phyloP scores from a whole-genome alignment of 37 sponge, comb jelly and placozoan species.

The Ianthella basta region DNA sequence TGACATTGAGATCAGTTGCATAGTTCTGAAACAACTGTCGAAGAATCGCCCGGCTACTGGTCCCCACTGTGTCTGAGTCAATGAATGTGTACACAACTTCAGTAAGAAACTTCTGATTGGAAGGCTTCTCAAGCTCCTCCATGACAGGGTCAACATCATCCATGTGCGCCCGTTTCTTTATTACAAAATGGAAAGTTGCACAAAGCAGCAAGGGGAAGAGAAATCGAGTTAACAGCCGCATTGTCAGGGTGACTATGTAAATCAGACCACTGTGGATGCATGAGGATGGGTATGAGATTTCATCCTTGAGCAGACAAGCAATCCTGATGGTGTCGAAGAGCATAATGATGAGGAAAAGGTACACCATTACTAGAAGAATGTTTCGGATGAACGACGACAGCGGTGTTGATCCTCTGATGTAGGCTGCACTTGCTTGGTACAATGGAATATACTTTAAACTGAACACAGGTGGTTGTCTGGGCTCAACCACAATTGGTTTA shows the following conservation, averaged over 20 bases:
- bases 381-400: too few species aligned
- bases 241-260: background rate
- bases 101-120: background rate
- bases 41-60: background rate
- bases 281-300: background rate
- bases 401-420: too few species aligned
- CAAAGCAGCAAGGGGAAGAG: constrained; percentile 13
- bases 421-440: too few species aligned
- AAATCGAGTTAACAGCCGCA: background rate
- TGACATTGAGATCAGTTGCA: background rate
- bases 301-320: constrained; percentile 1
- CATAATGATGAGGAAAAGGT: background rate
- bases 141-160: background rate
- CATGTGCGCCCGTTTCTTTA: background rate
- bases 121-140: background rate
- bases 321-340: background rate
- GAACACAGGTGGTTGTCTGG: too few species aligned
- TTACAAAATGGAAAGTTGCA: constrained; percentile 1
- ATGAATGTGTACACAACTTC: background rate
- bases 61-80: background rate
- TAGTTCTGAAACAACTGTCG: background rate
- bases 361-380: constrained; percentile 7
- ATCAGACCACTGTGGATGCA: constrained; percentile 21
- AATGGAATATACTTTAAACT: too few species aligned
- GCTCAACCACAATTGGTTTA: too few species aligned